Base-by-base conservation (phyloP, 2,888 invertebrate genomes). In the Zelleria hepariella region DNA sequence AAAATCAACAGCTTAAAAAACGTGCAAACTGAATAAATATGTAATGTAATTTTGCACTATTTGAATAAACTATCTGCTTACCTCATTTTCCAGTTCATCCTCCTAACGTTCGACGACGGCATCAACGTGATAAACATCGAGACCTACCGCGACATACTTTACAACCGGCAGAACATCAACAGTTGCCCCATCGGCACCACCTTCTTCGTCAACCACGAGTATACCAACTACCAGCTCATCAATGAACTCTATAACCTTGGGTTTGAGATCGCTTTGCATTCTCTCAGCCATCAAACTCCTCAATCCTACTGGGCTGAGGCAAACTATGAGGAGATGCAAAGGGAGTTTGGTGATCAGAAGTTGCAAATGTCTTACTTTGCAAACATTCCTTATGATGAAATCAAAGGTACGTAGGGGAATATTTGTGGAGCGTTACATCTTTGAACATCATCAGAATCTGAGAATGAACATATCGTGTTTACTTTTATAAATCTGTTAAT, bases 191-290 rank as follows among this genome's bases (percentile, higher is more conserved):
- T 91, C 0, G 88, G 91, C 0, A 90, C 90, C 48, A 94, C 94
- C 0, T 93, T 93, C 78, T 95, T 91, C 74, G 86, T 94, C 32
- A 92, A 91, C 42, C 94, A 95, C 68, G 92, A 94, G 63, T 94
- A 94, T 72, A 93, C 93, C 0, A 91, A 94, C 74, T 94, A 94
- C 68, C 75, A 82, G 5, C 67, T 87, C n/a, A 85, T 93, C 2
- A 91, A 93, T 67, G 87, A 91, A 58, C 80, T 94, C 0, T 91
- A 91, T 68, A 83, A 81, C 60, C 62, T 62, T 1, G 86, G 94
- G 0, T 92, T 91, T 63, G 94, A 94, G 76, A 92, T 94, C 2
- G 93, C 92, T 0, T 80, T 94, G 1, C 94, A 94, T 73, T 94
- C 94, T 5, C 90, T 94, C 27, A 90, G 89, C 1, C 93, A 93